These are phyloP conservation scores for Arrhopalites spinosus DNA, from an alignment of 2,888 invertebrate genomes.

Conservation along the genomic window DNA sequence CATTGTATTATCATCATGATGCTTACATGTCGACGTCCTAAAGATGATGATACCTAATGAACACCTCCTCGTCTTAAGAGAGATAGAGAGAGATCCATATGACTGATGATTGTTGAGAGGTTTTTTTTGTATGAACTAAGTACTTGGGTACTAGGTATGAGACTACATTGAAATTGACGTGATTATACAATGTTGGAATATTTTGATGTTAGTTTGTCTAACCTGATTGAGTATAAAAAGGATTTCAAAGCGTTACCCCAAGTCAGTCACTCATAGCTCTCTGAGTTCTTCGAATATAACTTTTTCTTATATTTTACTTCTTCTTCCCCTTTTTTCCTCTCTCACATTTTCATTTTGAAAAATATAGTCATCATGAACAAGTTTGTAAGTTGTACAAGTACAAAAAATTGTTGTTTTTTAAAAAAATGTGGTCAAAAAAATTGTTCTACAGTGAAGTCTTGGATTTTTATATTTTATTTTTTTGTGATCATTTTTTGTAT, in stretches of 20 bases:
- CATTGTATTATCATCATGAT: no score
- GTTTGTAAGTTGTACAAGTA: conserved; percentile 29
- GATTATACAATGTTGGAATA: conserved; percentile 18
- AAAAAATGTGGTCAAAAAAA: no score
- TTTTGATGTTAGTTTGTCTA: not conserved
- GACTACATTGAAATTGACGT: not conserved
- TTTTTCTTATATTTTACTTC: not conserved
- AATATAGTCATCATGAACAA: conserved; percentile 19
- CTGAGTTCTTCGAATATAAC: conserved; percentile 31
- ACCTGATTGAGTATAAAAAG: conserved; percentile 29
- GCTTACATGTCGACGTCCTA: not conserved
- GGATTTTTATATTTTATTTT: not conserved
- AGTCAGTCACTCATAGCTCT: conserved; percentile 31
- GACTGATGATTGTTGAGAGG: not conserved
- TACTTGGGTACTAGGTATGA: not conserved
- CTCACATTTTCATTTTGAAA: not conserved
- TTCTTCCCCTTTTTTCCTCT: conserved; percentile 9
- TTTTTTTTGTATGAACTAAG: not conserved
- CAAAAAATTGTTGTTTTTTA: no score
- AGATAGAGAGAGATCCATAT: no score
- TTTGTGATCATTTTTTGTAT: not conserved
- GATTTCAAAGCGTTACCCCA: conserved; percentile 7
- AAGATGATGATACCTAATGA: conserved; percentile 1
- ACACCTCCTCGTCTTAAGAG: not conserved
- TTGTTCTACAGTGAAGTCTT: not conserved